Conservation (phyloP, 2,888 invertebrate genomes). For the Thereva nobilitata region DNA sequence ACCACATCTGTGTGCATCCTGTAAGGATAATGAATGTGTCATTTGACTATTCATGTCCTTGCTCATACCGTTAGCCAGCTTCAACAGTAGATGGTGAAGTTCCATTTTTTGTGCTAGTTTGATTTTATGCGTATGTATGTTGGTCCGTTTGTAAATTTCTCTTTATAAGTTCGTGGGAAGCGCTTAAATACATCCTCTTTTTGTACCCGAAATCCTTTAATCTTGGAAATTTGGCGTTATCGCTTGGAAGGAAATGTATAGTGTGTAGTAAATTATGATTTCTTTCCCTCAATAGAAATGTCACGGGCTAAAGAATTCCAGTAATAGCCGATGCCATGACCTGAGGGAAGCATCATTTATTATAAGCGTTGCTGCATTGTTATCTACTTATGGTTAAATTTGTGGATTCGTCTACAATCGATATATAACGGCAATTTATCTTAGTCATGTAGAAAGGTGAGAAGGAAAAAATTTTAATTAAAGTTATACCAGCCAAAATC, state of each 20-base stretch:
- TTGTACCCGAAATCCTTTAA: constrained; percentile 19
- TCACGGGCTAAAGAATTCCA: too few species aligned
- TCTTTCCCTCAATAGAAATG: too few species aligned
- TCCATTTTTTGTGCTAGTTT: constrained; percentile 1
- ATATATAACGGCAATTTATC: too few species aligned
- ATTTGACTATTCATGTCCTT: constrained; percentile 38
- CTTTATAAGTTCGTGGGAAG: constrained; percentile 1
- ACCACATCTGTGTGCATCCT: constrained; percentile 37
- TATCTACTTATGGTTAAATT: too few species aligned
- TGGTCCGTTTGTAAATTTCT: background rate
- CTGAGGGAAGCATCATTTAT: too few species aligned
- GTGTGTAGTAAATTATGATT: too few species aligned
- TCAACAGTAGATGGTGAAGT: background rate
- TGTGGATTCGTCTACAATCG: too few species aligned
- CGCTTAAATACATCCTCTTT: constrained; percentile 11
- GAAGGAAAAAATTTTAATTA: too few species aligned
- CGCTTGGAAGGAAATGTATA: background rate
- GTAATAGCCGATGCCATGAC: too few species aligned
- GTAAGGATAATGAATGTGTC: constrained; percentile 39
- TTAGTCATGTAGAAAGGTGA: too few species aligned
- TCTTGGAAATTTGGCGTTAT: constrained; percentile 17
- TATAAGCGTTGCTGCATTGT: too few species aligned
- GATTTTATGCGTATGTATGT: background rate
- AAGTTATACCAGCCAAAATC: too few species aligned
- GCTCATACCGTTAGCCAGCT: constrained; percentile 1